Conservation (phyloP, 2,888 invertebrate genomes). For the Arrhopalites spinosus region DNA sequence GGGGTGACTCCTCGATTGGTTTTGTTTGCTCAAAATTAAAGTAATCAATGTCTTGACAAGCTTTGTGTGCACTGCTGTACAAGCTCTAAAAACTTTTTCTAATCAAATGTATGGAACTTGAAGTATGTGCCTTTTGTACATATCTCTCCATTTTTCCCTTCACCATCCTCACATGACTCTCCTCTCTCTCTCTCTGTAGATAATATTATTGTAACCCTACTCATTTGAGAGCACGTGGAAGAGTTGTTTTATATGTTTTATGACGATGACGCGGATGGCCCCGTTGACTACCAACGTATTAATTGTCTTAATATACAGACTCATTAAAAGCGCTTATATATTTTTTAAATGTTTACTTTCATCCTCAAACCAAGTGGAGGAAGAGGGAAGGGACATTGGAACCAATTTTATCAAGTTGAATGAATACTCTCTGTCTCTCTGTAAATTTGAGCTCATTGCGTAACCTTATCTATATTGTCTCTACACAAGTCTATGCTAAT, state of each 20-base stretch:
- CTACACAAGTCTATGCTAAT: no score
- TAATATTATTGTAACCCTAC: neutral
- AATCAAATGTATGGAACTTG: conserved; percentile 20
- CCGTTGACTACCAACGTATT: conserved; percentile 18
- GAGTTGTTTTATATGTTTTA: no score
- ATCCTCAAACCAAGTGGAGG: neutral
- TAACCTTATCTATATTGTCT: no score
- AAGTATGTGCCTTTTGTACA: conserved; percentile 15
- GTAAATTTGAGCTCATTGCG: neutral
- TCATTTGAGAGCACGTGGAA: no score
- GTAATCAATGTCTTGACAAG: conserved; percentile 34
- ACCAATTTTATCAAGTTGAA: no score
- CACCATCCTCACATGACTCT: no score
- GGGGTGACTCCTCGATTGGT: conserved; percentile 32
- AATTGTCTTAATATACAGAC: conserved; percentile 33
- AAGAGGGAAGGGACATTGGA: neutral
- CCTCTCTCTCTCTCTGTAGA: no score
- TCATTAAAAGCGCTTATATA: conserved; percentile 29
- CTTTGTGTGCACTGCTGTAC: conserved; percentile 19
- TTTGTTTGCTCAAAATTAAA: conserved; percentile 36
- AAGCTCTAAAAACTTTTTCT: conserved; percentile 22
- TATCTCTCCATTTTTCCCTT: no score
- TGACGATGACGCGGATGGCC: neutral
- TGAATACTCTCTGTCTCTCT: no score
- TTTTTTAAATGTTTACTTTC: conserved; percentile 6